phyloP scores from a whole-genome alignment of 2,888 invertebrate species.

The Drosophila trichaetosa region DNA sequence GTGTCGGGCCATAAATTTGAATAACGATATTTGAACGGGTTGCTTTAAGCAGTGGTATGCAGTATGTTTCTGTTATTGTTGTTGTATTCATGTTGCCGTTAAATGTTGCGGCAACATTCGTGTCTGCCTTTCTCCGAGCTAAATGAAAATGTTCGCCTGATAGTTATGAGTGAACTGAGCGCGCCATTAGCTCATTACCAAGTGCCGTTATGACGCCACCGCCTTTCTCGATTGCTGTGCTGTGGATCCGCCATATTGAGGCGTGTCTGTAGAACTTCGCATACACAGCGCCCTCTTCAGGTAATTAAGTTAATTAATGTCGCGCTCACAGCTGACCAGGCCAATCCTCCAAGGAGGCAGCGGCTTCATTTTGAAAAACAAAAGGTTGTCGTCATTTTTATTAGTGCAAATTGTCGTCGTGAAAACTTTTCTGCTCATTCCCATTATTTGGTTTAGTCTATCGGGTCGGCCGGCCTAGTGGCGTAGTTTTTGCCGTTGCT shows the following conservation, averaged over 20 bases:
- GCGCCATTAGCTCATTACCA: slow-evolving; percentile 56
- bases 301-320: slow-evolving; percentile 57
- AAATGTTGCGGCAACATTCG: slow-evolving; percentile 59
- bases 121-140: slow-evolving; percentile 36
- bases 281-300: slow-evolving; percentile 18
- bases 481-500: slow-evolving; percentile 16
- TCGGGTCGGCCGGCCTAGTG: slow-evolving; percentile 27
- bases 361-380: slow-evolving; percentile 13
- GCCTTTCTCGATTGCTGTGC: slow-evolving; percentile 16
- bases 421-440: slow-evolving; percentile 17
- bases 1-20: slow-evolving; percentile 54
- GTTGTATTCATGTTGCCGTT: slow-evolving; percentile 42
- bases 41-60: slow-evolving; percentile 2
- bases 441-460: not conserved
- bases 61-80: slow-evolving; percentile 13
- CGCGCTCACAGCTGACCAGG: slow-evolving; percentile 5
- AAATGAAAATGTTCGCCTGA: slow-evolving; percentile 42
- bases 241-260: slow-evolving; percentile 15
- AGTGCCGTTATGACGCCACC: slow-evolving; percentile 51
- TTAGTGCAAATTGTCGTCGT: slow-evolving; percentile 20
- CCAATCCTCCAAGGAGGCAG: slow-evolving; percentile 33
- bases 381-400: slow-evolving; percentile 53
- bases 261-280: slow-evolving; percentile 41
- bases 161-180: slow-evolving; percentile 37
- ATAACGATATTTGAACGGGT: slow-evolving; percentile 48